Evolutionary conservation across 1,140 invertebrate genomes (phyloP).

Genomic region (Latrodectus geometricus): DNA sequence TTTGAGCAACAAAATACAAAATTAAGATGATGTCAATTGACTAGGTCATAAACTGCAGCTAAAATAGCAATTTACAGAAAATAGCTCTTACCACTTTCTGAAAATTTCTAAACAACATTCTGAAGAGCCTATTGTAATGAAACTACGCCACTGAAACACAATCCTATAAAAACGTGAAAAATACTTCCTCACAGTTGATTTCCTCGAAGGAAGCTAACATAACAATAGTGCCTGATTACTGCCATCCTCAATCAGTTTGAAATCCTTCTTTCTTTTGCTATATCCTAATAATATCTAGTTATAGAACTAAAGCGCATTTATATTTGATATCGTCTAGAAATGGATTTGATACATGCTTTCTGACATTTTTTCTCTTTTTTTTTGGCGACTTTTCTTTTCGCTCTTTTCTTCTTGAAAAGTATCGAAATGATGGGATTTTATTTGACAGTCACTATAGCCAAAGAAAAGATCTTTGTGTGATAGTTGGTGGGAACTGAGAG

Average conservation of each 20-base stretch:
- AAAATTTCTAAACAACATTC: background rate
- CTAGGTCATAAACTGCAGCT: no score
- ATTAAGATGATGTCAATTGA: no score
- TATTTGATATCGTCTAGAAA: conserved; percentile 45
- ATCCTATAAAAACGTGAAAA: background rate
- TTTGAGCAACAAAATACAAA: no score
- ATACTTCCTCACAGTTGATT: background rate
- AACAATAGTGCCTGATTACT: background rate
- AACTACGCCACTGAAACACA: background rate
- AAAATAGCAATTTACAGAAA: no score
- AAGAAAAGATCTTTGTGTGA: conserved; percentile 44
- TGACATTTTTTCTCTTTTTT: conserved; percentile 35
- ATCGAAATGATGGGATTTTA: conserved; percentile 52
- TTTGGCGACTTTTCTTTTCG: background rate
- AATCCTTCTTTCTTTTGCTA: background rate
- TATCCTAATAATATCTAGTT: conserved; percentile 37
- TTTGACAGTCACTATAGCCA: conserved; percentile 41
- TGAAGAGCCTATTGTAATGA: background rate
- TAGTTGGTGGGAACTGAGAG: conserved; percentile 7
- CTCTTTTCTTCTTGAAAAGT: conserved; percentile 19
- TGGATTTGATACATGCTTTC: conserved; percentile 33
- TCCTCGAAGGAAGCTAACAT: background rate
- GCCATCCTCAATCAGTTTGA: background rate
- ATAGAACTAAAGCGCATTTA: conserved; percentile 34
- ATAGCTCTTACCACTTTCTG: no score